Evolutionary conservation across 2,888 invertebrate species (phyloP).

Genomic region (Drosophila planitibia): DNA sequence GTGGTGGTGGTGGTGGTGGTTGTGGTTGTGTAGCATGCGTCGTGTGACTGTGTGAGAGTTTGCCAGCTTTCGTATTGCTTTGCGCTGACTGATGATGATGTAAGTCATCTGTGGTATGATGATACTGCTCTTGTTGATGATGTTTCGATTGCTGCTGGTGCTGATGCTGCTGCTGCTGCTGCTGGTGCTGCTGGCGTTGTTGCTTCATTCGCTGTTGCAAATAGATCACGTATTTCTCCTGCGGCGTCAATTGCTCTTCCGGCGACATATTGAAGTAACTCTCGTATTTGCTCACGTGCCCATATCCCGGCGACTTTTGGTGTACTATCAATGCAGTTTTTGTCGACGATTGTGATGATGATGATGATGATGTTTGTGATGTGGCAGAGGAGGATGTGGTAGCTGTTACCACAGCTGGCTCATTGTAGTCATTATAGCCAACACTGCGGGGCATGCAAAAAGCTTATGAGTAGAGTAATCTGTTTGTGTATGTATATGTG

Average conservation of each 20-base stretch:
- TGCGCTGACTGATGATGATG: conserved; percentile 64
- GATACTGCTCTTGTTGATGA: conserved; percentile 47
- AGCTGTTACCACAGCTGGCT: conserved; percentile 49
- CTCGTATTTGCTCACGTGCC: conserved; percentile 63
- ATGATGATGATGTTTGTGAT: conserved; percentile 17
- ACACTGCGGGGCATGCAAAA: conserved; percentile 65
- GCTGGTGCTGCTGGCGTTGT: conserved; percentile 58
- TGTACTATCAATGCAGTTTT: conserved; percentile 61
- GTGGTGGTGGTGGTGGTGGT: conserved; percentile 12
- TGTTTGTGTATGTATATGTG: not conserved
- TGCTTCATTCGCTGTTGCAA: conserved; percentile 83
- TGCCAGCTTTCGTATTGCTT: conserved; percentile 62
- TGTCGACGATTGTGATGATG: conserved; percentile 44
- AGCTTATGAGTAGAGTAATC: conserved; percentile 27
- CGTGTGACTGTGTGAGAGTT: conserved; percentile 49
- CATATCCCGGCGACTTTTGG: conserved; percentile 62
- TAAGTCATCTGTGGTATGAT: conserved; percentile 59
- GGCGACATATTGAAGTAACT: conserved; percentile 72
- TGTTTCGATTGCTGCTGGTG: conserved; percentile 45
- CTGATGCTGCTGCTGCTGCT: conserved; percentile 28
- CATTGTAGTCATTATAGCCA: conserved; percentile 69
- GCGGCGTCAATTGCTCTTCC: conserved; percentile 81
- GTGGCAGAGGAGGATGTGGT: conserved; percentile 33
- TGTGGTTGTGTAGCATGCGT: conserved; percentile 28
- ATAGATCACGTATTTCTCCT: conserved; percentile 84